Evolutionary conservation across 35 echinoderm and acorn worm species (phyloP), one percentile per base, ranked within the genome.

Genomic region (Ptychodera flava): DNA sequence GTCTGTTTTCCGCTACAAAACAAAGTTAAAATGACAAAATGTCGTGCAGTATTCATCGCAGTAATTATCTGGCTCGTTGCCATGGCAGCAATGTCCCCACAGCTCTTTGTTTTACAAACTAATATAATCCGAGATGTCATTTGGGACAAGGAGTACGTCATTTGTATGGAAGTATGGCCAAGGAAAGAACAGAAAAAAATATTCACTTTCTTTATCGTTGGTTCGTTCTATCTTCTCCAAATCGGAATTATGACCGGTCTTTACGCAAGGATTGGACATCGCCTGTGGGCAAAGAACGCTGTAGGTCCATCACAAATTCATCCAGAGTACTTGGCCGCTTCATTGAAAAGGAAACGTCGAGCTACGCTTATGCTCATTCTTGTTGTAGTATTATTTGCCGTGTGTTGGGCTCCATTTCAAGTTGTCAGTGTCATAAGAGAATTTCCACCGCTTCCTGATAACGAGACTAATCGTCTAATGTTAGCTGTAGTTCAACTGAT

Each of bases 341-440:
- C 85, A 30, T 84, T 98, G 0, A 85, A 86, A 0, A 91, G 93
- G 78, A 98, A 98, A 79, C 93, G 89, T 32, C 90, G 92, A 0
- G 95, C 95, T 30, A 98, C 90, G 0, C 92, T 88, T 80, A 94
- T 98, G 90, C 86, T 98, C 30, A 89, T 94, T 35, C 78, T 94
- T 30, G 93, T 98, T 0, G 92, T 98, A 0, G 52, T 91, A 1
- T 85, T 98, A 0, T 98, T 94, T 38, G 85, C 93, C 6, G 36
- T 92, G n/a, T 94, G 85, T 33, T 98, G 95, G 95, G 77, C 93
- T 33, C 95, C 95, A 27, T 98, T 89, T 77, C 95, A 98, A 78
- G 85, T 94, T 14, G 87, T 94, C 30, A 89, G 84, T 15, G 77
- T 93, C 27, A 30, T 91, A 16, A 79, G 95, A 14, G 90, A 92